phyloP scores from a whole-genome alignment of 2,797 vertebrate genomes.

The Limosa lapponica region DNA sequence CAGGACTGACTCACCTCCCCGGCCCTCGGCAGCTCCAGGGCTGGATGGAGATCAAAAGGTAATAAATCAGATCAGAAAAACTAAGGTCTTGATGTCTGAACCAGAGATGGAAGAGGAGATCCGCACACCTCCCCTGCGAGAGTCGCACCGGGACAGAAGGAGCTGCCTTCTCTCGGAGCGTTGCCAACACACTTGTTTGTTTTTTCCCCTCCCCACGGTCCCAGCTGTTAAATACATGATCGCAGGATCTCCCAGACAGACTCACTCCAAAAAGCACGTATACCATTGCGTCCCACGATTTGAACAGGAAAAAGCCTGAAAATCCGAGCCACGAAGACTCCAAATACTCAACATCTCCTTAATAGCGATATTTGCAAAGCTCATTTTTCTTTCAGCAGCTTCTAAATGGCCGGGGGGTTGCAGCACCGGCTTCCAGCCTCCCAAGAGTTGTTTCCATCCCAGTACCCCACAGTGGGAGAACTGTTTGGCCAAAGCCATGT shows the following conservation, averaged over 20 bases:
- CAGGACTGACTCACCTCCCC: conserved; percentile 17
- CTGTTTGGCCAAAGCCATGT: rapidly evolving
- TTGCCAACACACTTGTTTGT: conserved; percentile 4
- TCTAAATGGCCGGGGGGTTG: not conserved
- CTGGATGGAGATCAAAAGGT: not conserved
- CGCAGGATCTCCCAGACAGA: not conserved
- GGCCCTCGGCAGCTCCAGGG: not conserved
- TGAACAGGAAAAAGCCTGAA: conserved; percentile 5
- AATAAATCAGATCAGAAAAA: not conserved
- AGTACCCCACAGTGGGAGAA: not conserved
- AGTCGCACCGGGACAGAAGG: not conserved
- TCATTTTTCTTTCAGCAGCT: not conserved
- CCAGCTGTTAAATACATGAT: conserved; percentile 34
- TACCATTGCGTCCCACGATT: not conserved
- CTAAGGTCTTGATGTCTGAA: not conserved
- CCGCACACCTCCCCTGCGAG: not conserved
- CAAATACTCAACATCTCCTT: not conserved
- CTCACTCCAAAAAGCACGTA: not conserved
- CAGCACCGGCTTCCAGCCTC: not conserved
- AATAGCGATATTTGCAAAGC: not conserved
- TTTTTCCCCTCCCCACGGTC: conserved; percentile 8
- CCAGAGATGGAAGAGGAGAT: not conserved
- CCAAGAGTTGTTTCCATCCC: not conserved
- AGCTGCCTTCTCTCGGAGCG: not conserved
- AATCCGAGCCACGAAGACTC: not conserved